phyloP scores from a whole-genome alignment of 2,888 invertebrate species.

The Netelia melanura region DNA sequence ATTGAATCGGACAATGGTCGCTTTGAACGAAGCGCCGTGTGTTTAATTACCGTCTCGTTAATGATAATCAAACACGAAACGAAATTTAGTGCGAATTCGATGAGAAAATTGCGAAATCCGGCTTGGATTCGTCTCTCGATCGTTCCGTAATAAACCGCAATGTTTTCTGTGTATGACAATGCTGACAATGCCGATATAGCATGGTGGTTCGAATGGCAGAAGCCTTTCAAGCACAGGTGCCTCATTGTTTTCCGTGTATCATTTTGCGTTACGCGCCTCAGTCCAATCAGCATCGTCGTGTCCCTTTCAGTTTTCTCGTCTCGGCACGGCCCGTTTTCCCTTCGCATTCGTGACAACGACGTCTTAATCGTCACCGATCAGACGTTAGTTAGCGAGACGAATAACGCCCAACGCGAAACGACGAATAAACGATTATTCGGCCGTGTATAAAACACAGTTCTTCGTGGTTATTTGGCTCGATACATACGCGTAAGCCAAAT shows the following conservation, averaged over 20 bases:
- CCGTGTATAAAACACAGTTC: too few relatives aligned
- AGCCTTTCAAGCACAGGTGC: constrained; percentile 68
- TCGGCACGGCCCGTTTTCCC: neutral
- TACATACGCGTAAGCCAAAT: neutral
- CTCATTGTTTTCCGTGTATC: constrained; percentile 66
- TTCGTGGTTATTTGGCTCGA: neutral
- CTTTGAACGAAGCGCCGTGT: neutral
- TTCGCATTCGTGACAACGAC: too few relatives aligned
- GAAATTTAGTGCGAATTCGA: too few relatives aligned
- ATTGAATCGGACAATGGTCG: neutral
- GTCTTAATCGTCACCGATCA: too few relatives aligned
- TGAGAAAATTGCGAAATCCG: too few relatives aligned
- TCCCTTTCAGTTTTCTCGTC: constrained; percentile 33
- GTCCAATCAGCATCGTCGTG: constrained; percentile 13
- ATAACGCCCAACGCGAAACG: too few relatives aligned
- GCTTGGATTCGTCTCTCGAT: too few relatives aligned
- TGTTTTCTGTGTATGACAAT: constrained; percentile 1
- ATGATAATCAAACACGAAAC: too few relatives aligned
- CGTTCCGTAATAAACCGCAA: neutral
- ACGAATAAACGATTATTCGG: too few relatives aligned
- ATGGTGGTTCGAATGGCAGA: constrained; percentile 51
- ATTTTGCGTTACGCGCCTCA: constrained; percentile 34
- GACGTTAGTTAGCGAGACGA: too few relatives aligned
- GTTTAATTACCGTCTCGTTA: neutral
- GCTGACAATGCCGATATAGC: constrained; percentile 20